Conservation (phyloP, 1,140 invertebrate species). For the Octopus sinensis region DNA sequence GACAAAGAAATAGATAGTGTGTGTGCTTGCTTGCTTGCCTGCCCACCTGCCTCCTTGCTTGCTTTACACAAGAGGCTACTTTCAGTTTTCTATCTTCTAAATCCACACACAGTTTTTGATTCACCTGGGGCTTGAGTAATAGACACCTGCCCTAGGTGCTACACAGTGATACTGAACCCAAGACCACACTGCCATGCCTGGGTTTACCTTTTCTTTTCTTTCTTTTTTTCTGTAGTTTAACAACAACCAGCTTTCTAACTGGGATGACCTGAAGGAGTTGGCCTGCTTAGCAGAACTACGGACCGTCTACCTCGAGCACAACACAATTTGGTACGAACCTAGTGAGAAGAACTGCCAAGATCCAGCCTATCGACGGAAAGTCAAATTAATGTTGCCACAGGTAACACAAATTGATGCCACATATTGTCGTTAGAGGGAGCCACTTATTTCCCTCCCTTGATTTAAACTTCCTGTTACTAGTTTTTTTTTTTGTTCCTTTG, state of each 20-base stretch:
- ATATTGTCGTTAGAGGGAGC: constrained; percentile 1
- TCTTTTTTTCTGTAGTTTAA: constrained; percentile 72
- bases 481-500: no score
- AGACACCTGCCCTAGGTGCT: no score
- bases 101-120: no score
- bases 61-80: no score
- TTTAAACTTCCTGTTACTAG: no score
- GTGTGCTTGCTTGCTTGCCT: no score
- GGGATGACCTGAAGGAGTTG: constrained; percentile 79
- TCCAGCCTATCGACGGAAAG: constrained; percentile 83
- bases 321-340: constrained; percentile 70
- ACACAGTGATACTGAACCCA: no score
- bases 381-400: constrained; percentile 82
- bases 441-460: no score
- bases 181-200: neutral
- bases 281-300: constrained; percentile 71
- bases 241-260: constrained; percentile 83
- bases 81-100: no score
- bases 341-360: constrained; percentile 60
- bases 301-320: constrained; percentile 91
- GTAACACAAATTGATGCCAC: constrained; percentile 94
- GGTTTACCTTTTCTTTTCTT: neutral
- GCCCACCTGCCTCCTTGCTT: no score
- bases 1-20: no score
- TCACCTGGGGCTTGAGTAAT: no score